Conservation (phyloP, 1,140 invertebrate genomes). For the Rhagoletis pomonella region DNA sequence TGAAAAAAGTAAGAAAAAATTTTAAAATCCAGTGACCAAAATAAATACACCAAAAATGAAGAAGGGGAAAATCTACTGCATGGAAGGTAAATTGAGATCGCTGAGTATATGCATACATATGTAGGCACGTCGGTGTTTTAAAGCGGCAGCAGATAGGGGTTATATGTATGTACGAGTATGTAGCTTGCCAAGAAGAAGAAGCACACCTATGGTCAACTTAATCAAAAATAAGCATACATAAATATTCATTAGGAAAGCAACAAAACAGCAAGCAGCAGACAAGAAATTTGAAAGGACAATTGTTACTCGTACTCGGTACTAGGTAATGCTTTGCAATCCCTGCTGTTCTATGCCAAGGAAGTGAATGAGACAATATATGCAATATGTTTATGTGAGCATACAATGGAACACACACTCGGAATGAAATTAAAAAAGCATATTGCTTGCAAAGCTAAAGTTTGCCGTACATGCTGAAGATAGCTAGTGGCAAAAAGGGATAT, state of each 20-base stretch:
- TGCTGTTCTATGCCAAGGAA: neutral
- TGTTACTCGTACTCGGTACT: too few species aligned
- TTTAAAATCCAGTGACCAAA: neutral
- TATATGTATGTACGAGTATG: neutral
- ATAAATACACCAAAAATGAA: neutral
- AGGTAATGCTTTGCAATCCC: neutral
- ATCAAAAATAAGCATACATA: slow-evolving; percentile 33
- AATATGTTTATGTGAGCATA: neutral
- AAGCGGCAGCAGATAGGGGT: neutral
- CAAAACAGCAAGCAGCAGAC: neutral
- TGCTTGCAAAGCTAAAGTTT: neutral
- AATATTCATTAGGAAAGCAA: slow-evolving; percentile 53
- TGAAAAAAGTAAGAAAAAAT: neutral
- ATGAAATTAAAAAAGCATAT: neutral
- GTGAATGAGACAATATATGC: slow-evolving; percentile 3
- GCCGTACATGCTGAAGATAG: neutral
- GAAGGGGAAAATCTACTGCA: neutral
- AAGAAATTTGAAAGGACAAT: slow-evolving; percentile 12
- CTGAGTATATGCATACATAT: neutral
- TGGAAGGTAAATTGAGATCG: slow-evolving; percentile 40
- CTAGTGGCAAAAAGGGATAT: neutral
- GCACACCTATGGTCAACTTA: slow-evolving; percentile 39
- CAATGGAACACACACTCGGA: neutral
- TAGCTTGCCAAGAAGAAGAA: neutral
- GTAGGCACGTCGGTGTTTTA: neutral